Base-by-base conservation (phyloP, 37 sponge, comb jelly and placozoan species). In the Chondrilla cf. caribensis region DNA sequence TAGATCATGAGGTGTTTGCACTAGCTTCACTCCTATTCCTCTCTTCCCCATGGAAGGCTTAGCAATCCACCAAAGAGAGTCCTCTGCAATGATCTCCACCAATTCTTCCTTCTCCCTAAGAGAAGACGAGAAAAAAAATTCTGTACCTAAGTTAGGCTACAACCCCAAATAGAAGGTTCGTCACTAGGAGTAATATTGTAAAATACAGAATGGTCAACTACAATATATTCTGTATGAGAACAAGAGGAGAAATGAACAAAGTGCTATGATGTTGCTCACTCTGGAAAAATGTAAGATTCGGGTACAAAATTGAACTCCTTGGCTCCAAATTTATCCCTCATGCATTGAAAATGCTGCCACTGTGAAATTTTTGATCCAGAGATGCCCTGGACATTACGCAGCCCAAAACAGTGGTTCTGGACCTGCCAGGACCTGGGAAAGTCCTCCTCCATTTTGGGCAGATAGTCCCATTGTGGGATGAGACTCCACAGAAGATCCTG, bases 361-460 rank as follows among this genome's bases (percentile, higher is more conserved):
- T 95, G 95, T n/a, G 95, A 91, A 40, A 85, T 87, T 80, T 95
- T 95, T 47, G 66, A 66, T n/a, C 95, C 95, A 24, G 95, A 91
- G 32, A 95, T 91, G 2, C 95, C 95, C 39, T 78, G 38, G 47
- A 72, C 62, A 72, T 95, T 82, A 25, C 66, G 47, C 43, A 95
- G 89, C 15, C 85, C 29, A 21, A 95, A 77, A 47, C 95, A 95
- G 79, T 95, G 95, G 68, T 95, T 95, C 86, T 95, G 95, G 21
- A 95, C 64, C 84, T 95, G 95, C 95, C 95, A 95, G 4, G 84
- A 84, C 36, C 87, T 85, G 26, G 92, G 95, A 54, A 86, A 73
- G 57, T 60, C 32, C 2, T 54, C 59, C 4, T 82, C 71, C 9
- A 75, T 80, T 21, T 32, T 51, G 43, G 84, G 82, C 14, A 95